Base-by-base conservation (phyloP, 2,797 vertebrate species). In the Leptoclinus maculatus region DNA sequence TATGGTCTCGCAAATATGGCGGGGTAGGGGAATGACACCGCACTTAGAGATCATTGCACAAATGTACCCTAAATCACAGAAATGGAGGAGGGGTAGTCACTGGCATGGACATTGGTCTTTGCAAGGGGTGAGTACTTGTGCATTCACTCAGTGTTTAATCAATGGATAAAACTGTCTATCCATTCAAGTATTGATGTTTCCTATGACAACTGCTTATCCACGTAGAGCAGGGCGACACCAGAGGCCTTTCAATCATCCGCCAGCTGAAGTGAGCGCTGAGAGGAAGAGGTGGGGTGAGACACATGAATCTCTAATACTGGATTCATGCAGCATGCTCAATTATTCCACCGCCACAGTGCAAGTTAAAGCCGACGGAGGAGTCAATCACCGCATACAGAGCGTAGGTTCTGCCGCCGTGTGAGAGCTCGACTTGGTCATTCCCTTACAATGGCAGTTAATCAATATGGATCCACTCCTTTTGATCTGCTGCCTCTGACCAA, bases 141-240 rank as follows among this genome's bases (percentile, higher is more conserved):
- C 92, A 90, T 93, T 93, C 81, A 72, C 88, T 94, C 90, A 93
- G 85, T 91, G 94, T 93, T 95, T 94, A 94, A 95, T 95, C 93
- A 93, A 93, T 94, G 92, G 79, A 92, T 94, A 91, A 93, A 94
- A 94, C 91, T 88, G 91, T 93, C 90, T 93, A 92, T 94, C 91
- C 89, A 93, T 94, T 94, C 90, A 91, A 62, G 80, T 92, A 94
- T 94, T 84, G 92, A 95, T 91, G 91, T 90, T 86, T 45, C 83
- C 90, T 91, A 93, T 94, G 91, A 94, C 92, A 92, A 89, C 87
- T 89, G 91, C 91, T 94, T 94, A 93, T 93, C 92, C 92, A 87
- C 73, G 56, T 87, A 66, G 83, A 90, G 89, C 90, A 87, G 89
- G 69, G 71, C 88, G 86, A 92, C 91, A 92, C 90, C 80, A 74